These are phyloP conservation scores for Caenorhabditis zanzibari DNA, from an alignment of 2,888 invertebrate genomes.

Conservation along the genomic window DNA sequence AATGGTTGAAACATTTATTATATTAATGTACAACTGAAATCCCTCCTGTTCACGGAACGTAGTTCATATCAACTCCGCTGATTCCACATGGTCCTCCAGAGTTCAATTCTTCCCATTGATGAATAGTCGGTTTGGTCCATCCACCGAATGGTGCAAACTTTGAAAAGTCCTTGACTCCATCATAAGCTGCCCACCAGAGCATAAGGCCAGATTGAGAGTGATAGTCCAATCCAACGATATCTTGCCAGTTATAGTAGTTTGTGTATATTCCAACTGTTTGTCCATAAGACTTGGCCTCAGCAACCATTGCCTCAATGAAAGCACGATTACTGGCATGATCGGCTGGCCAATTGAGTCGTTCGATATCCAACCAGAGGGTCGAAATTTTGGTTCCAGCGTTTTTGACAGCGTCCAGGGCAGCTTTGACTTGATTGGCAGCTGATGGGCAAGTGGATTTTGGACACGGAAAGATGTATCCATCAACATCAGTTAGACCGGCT, in stretches of 20 bases:
- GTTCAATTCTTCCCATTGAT: conserved; percentile 67
- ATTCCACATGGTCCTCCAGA: conserved; percentile 70
- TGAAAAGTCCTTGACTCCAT: conserved; percentile 63
- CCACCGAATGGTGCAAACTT: conserved; percentile 64
- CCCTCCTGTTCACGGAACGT: conserved; percentile 28
- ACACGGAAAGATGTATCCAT: conserved; percentile 22
- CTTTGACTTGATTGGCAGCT: conserved; percentile 53
- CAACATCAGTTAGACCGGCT: conserved; percentile 25
- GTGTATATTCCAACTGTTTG: conserved; percentile 72
- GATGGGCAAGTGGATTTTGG: conserved; percentile 38
- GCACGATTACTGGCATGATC: conserved; percentile 65
- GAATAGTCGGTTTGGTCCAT: conserved; percentile 68
- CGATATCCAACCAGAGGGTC: conserved; percentile 72
- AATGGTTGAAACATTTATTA: too few species aligned
- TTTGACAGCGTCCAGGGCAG: conserved; percentile 46
- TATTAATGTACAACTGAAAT: too few species aligned
- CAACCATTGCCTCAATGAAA: conserved; percentile 66
- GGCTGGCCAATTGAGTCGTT: conserved; percentile 69
- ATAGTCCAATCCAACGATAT: conserved; percentile 74
- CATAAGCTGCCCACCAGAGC: conserved; percentile 76
- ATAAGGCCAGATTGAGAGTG: conserved; percentile 57
- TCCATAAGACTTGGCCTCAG: conserved; percentile 45
- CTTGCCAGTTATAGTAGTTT: conserved; percentile 74
- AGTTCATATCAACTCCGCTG: conserved; percentile 69
- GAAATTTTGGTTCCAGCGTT: conserved; percentile 56